phyloP scores from a whole-genome alignment of 2,113 vertebrate species.

The Protobothrops mucrosquamatus region DNA sequence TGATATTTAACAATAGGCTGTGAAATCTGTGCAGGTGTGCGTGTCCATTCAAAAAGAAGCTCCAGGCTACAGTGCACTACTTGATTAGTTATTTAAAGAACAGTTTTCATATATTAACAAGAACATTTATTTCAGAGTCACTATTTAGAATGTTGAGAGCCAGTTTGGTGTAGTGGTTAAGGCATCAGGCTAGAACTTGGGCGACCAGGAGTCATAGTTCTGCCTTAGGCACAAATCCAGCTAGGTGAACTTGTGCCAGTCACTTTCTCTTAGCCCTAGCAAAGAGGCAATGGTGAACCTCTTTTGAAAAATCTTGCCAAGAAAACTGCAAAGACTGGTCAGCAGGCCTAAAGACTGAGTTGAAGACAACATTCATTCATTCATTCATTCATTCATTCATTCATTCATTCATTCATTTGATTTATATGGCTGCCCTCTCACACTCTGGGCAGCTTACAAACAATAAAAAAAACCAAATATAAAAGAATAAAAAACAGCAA shows the following conservation, averaged over 20 bases:
- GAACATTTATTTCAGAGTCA: conserved; percentile 27
- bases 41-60: conserved; percentile 34
- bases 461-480: too few relatives aligned
- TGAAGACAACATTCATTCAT: not conserved
- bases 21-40: conserved; percentile 33
- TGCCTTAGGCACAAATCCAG: not conserved
- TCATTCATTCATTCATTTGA: not conserved
- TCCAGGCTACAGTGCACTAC: conserved; percentile 34
- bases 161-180: not conserved
- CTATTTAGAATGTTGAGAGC: conserved; percentile 17
- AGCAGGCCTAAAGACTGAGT: not conserved
- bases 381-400: too few relatives aligned
- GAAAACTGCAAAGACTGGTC: not conserved
- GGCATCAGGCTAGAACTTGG: not conserved
- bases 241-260: not conserved
- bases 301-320: not conserved
- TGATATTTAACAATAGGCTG: conserved; percentile 37
- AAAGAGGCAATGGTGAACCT: not conserved
- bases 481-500: too few relatives aligned
- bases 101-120: conserved; percentile 53
- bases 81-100: conserved; percentile 53
- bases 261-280: not conserved
- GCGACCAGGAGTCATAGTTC: not conserved
- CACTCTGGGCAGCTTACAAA: too few relatives aligned
- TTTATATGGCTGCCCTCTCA: not conserved